Conservation (phyloP, 2,888 invertebrate species). For the Meliscaeva auricollis region DNA sequence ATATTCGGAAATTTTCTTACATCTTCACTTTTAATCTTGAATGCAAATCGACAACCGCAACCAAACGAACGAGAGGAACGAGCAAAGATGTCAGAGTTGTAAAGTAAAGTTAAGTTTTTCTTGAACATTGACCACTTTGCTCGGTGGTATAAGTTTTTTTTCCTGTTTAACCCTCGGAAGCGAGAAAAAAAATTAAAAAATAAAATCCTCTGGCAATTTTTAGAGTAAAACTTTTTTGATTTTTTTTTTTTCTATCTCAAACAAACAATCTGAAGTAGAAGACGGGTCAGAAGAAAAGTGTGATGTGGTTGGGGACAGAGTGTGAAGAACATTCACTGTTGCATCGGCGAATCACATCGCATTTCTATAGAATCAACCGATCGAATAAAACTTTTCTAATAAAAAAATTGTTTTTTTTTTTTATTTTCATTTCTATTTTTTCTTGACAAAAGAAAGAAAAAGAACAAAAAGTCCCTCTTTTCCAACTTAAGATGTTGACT, state of each 20-base stretch:
- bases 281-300: conserved; percentile 27
- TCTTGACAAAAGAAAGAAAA: conserved; percentile 29
- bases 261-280: conserved; percentile 1
- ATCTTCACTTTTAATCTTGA: background rate
- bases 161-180: conserved; percentile 6
- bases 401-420: conserved; percentile 31
- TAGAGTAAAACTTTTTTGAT: conserved; percentile 19
- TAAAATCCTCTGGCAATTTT: conserved; percentile 21
- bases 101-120: conserved; percentile 25
- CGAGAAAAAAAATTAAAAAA: background rate
- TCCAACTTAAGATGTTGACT: conserved; percentile 51
- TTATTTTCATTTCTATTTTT: background rate
- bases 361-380: conserved; percentile 33
- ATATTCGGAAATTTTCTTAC: no score
- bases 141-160: conserved; percentile 9
- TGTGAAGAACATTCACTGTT: conserved; percentile 54
- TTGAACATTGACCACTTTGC: conserved; percentile 23
- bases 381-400: conserved; percentile 66
- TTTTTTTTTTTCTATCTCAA: background rate
- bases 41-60: conserved; percentile 51
- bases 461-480: conserved; percentile 34
- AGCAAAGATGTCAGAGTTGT: conserved; percentile 19
- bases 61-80: conserved; percentile 13
- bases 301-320: no score
- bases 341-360: conserved; percentile 41